phyloP scores from a whole-genome alignment of 2,888 invertebrate genomes.

The Archips crataeganus region DNA sequence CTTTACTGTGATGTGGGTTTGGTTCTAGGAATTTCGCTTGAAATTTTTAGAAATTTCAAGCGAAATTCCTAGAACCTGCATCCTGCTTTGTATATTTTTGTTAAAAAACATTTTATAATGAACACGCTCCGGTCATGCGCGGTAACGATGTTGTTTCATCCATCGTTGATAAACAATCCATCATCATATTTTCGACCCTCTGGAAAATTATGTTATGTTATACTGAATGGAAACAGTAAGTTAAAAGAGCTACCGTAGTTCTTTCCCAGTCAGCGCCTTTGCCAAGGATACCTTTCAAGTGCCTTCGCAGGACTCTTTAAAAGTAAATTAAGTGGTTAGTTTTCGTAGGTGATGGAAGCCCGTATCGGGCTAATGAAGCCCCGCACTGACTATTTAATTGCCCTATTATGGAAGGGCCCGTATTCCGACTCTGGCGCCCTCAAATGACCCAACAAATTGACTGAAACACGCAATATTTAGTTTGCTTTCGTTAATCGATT shows the following conservation, averaged over 20 bases:
- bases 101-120: neutral
- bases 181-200: neutral
- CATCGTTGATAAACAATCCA: slow-evolving; percentile 1
- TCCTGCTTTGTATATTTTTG: neutral
- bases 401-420: slow-evolving; percentile 67
- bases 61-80: no score
- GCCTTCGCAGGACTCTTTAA: neutral
- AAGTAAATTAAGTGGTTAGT: slow-evolving; percentile 36
- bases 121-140: neutral
- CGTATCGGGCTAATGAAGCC: slow-evolving; percentile 71
- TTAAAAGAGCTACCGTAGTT: neutral
- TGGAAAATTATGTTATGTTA: neutral
- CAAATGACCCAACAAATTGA: slow-evolving; percentile 82
- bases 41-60: slow-evolving; percentile 46
- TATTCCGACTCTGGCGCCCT: slow-evolving; percentile 70
- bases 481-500: slow-evolving; percentile 55
- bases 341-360: slow-evolving; percentile 49
- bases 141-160: neutral
- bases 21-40: slow-evolving; percentile 51
- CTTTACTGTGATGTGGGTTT: slow-evolving; percentile 54
- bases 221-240: neutral
- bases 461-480: slow-evolving; percentile 74
- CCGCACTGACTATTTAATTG: slow-evolving; percentile 78
- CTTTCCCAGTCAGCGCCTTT: slow-evolving; percentile 4
- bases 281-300: slow-evolving; percentile 6